Evolutionary conservation across 2,888 invertebrate species (phyloP).

Genomic region (Apodemia mormo): DNA sequence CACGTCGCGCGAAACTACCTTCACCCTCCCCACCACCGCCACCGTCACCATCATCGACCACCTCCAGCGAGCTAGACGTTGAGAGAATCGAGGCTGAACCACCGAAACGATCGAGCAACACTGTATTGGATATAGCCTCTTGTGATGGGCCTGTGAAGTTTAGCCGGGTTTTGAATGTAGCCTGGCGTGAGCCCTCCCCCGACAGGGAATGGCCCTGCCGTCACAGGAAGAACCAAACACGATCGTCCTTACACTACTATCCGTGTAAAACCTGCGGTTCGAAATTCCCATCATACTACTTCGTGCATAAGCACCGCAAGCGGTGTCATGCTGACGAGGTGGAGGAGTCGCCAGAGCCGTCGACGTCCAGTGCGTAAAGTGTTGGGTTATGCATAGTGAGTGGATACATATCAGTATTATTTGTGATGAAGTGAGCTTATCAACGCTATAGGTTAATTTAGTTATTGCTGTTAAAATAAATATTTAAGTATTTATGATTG

Average conservation of each 20-base stretch:
- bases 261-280: slow-evolving; percentile 96
- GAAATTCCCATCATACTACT: slow-evolving; percentile 96
- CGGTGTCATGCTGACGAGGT: slow-evolving; percentile 88
- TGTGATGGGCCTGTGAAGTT: slow-evolving; percentile 95
- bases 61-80: slow-evolving; percentile 72
- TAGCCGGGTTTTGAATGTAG: slow-evolving; percentile 91
- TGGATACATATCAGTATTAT: slow-evolving; percentile 43
- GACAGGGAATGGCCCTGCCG: slow-evolving; percentile 91
- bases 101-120: slow-evolving; percentile 39
- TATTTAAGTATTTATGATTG: slow-evolving; percentile 41
- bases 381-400: neutral
- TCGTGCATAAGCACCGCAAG: slow-evolving; percentile 95
- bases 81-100: slow-evolving; percentile 62
- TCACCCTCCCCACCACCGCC: slow-evolving; percentile 60
- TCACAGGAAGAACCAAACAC: slow-evolving; percentile 86
- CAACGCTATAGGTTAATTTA: slow-evolving; percentile 43
- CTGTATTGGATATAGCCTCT: slow-evolving; percentile 92
- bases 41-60: slow-evolving; percentile 63
- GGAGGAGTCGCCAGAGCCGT: slow-evolving; percentile 41
- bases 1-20: slow-evolving; percentile 55
- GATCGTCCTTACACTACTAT: slow-evolving; percentile 91
- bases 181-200: slow-evolving; percentile 81
- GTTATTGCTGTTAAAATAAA: slow-evolving; percentile 48
- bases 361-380: slow-evolving; percentile 27
- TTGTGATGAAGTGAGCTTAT: slow-evolving; percentile 54